Evolutionary conservation across 1,140 invertebrate genomes (phyloP), one percentile per base, ranked within the genome.

Genomic region (Orius insidiosus): DNA sequence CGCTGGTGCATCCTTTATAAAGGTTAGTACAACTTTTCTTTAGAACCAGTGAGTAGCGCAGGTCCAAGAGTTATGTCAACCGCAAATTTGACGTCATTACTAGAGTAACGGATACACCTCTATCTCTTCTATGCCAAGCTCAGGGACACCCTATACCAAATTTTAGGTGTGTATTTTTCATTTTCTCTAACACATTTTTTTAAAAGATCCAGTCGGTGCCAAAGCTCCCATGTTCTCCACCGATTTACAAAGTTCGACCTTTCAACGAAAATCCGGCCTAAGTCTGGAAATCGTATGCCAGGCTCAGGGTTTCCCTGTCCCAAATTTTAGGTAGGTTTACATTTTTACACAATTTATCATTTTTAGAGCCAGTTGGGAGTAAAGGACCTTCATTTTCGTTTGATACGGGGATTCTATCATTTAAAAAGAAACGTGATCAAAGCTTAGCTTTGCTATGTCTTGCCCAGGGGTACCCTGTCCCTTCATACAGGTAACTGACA

Each of bases 391-490:
- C 55, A 41, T 59, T 63, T 19, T 48, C 56, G 13, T 55, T 51
- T 34, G 68, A 41, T 41, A 47, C 46, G 36, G 55, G 44, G 41
- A 44, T 50, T 47, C 50, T 43, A 41, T 67, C 71, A 53, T 76
- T 74, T 60, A 58, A 58, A 38, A 63, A 59, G 24, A 59, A 57
- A 0, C 49, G 51, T n/a, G 63, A 52, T 14, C 50, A 59, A 33
- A 69, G 51, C 52, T 45, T 64, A 18, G 54, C 58, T 41, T 46
- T 57, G 49, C 52, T 74, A 51, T 84, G 80, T 60, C 70, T 70
- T 43, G 79, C 78, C 6, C 76, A 80, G 63, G 75, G 71, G 43
- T 78, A 73, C 62, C 78, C 79, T 42, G 68, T 72, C 52, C 77
- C 78, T 50, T 58, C 66, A 40, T 75, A 75, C 70, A 79, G 77